phyloP scores from a whole-genome alignment of 64 coral and sea anemone species.

The Stichodactyla mertensii region DNA sequence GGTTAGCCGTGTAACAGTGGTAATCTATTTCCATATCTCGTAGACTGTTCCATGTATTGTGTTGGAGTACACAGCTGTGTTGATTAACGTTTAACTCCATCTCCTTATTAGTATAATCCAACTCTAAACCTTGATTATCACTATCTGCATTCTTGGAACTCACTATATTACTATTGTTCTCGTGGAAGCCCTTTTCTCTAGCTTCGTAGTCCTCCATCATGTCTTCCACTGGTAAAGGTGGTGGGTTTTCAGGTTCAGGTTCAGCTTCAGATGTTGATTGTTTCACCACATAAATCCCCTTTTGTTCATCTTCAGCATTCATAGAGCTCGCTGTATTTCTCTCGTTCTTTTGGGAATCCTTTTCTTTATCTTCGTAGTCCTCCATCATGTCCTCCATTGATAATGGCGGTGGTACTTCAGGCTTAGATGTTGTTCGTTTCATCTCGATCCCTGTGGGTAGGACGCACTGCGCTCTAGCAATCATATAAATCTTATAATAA shows the following conservation, averaged over 20 bases:
- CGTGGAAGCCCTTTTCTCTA: too few relatives aligned
- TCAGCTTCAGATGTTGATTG: not conserved
- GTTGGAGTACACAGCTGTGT: not conserved
- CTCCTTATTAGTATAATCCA: not conserved
- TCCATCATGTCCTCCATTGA: not conserved
- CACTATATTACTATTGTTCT: too few relatives aligned
- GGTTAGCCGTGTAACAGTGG: not conserved
- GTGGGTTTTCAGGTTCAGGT: not conserved
- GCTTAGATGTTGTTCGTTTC: not conserved
- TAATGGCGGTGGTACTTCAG: not conserved
- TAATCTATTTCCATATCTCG: not conserved
- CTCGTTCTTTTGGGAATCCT: too few relatives aligned
- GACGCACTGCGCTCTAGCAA: constrained; percentile 33
- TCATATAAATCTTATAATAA: constrained; percentile 74
- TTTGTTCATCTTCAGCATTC: too few relatives aligned
- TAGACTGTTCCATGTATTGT: not conserved
- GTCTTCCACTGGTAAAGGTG: not conserved
- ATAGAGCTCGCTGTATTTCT: too few relatives aligned
- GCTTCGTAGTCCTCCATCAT: not conserved
- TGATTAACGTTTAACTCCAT: not conserved
- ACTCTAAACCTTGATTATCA: not conserved
- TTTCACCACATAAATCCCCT: not conserved
- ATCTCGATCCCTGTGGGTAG: not conserved
- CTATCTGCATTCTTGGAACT: too few relatives aligned
- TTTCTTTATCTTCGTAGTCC: not conserved